Evolutionary conservation across 1,140 invertebrate genomes (phyloP), one percentile per base, ranked within the genome.

Genomic region (Calliopsis andreniformis): DNA sequence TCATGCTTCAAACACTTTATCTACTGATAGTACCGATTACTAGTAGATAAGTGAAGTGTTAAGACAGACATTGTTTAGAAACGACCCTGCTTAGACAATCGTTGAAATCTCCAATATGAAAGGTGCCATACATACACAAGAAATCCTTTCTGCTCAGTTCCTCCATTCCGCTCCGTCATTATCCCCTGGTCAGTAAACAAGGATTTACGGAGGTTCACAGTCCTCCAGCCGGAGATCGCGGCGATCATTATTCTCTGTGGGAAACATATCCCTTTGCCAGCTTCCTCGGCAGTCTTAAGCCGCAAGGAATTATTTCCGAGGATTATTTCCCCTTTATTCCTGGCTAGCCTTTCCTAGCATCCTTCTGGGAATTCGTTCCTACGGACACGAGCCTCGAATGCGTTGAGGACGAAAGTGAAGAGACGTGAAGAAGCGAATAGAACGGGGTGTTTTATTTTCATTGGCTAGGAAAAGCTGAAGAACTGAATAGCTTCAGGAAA

Each of bases 261-360:
- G n/a, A 10, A 0, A 12, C 18, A 53, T 23, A n/a, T 42, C 23
- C 28, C 30, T 49, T 25, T 63, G 42, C 10, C 39, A 18, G 16
- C 30, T 53, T 53, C 8, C 12, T n/a, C 2, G 16, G 30, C 23
- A 14, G n/a, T 43, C 49, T 45, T 73, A 43, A 47, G 18, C 32
- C 42, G 12, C 14, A 20, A 14, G 20, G 53, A 75, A 68, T 76
- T 68, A 75, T 68, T 76, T 39, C 30, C 3, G 49, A 35, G 28
- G 70, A 73, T 73, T 66, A 56, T 56, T 56, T 39, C 3, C 6
- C 43, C 63, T 14, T 18, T 0, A 18, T 67, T 25, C 23, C 2
- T 16, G 12, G 25, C 16, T 7, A 14, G 3, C n/a, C 14, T 75
- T 47, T 49, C 3, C 51, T 51, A 67, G 23, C 10, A 16, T 39